Evolutionary conservation across 2,888 invertebrate species (phyloP).

Genomic region (Orthosia incerta): DNA sequence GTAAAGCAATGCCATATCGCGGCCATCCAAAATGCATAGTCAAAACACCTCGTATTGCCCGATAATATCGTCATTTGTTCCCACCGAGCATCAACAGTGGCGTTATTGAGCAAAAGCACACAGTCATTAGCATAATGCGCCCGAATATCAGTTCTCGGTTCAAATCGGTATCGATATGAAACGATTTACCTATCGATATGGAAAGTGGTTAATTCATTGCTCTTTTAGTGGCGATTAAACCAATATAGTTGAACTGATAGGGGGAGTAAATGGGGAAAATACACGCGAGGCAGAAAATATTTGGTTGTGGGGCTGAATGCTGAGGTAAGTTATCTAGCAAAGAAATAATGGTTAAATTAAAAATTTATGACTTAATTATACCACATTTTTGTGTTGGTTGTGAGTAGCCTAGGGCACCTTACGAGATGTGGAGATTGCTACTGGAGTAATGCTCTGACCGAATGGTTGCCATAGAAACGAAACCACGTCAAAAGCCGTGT

Average conservation of each 20-base stretch:
- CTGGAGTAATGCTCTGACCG: not conserved
- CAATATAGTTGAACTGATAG: slow-evolving; percentile 44
- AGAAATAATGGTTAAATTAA: not conserved
- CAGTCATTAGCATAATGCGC: slow-evolving; percentile 67
- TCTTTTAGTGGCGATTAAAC: slow-evolving; percentile 55
- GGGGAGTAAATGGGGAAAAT: slow-evolving; percentile 15
- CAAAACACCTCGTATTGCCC: slow-evolving; percentile 56
- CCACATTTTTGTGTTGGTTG: not conserved
- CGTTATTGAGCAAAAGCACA: slow-evolving; percentile 63
- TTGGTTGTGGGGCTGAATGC: not conserved
- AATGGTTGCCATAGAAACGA: not conserved
- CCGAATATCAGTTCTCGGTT: slow-evolving; percentile 61
- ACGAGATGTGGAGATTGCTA: not conserved
- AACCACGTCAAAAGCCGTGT: not conserved
- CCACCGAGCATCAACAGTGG: slow-evolving; percentile 53
- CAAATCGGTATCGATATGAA: slow-evolving; percentile 58
- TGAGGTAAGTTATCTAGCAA: not conserved
- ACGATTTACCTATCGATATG: slow-evolving; percentile 60
- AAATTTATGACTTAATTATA: not conserved
- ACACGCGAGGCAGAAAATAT: slow-evolving; percentile 29
- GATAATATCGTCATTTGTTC: slow-evolving; percentile 62
- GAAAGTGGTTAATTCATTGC: slow-evolving; percentile 61
- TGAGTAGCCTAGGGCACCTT: too few species aligned
- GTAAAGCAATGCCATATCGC: slow-evolving; percentile 45
- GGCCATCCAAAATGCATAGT: slow-evolving; percentile 37